A percentile compares a stretch with the other conserved stretches of the same genome.
phyloP scores from a whole-genome alignment of 2,797 vertebrate species.

The Remorina albescens region DNA sequence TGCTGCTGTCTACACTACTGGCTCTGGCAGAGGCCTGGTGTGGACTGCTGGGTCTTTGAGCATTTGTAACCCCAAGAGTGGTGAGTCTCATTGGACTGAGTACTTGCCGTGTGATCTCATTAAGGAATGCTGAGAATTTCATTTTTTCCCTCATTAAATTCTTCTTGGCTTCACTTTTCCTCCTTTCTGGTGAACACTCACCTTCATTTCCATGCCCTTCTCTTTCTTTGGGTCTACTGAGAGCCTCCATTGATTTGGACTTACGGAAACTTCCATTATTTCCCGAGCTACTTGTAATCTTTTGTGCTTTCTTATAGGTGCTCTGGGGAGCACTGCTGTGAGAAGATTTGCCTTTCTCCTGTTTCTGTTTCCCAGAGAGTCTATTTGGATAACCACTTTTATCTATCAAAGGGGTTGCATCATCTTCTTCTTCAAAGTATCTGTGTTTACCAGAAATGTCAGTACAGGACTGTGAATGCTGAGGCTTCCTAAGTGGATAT shows the following conservation, averaged over 20 bases:
- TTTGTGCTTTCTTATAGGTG: constrained; percentile 56
- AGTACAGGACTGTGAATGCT: constrained; percentile 84
- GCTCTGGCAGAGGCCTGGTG: constrained; percentile 52
- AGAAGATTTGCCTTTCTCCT: constrained; percentile 41
- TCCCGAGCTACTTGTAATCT: background rate
- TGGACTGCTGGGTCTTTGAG: constrained; percentile 69
- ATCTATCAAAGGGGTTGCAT: constrained; percentile 73
- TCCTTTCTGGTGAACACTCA: constrained; percentile 64
- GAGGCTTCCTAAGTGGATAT: constrained; percentile 44
- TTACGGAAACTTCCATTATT: constrained; percentile 77
- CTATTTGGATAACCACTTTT: constrained; percentile 44
- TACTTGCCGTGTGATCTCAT: constrained; percentile 90
- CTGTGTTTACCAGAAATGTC: constrained; percentile 77
- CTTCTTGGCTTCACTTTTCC: constrained; percentile 72
- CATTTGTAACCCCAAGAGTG: constrained; percentile 85
- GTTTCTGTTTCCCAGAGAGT: constrained; percentile 41
- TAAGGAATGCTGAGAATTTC: constrained; percentile 88
- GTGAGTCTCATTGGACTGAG: constrained; percentile 87
- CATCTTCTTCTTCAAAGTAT: constrained; percentile 77
- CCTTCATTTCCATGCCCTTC: constrained; percentile 55
- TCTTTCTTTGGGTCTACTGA: constrained; percentile 63
- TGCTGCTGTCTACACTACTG: constrained; percentile 44
- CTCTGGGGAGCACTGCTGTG: constrained; percentile 39
- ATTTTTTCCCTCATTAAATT: constrained; percentile 84
- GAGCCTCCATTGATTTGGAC: constrained; percentile 86